Evolutionary conservation across 2,113 vertebrate genomes (phyloP).

Genomic region (Chaenocephalus aceratus): DNA sequence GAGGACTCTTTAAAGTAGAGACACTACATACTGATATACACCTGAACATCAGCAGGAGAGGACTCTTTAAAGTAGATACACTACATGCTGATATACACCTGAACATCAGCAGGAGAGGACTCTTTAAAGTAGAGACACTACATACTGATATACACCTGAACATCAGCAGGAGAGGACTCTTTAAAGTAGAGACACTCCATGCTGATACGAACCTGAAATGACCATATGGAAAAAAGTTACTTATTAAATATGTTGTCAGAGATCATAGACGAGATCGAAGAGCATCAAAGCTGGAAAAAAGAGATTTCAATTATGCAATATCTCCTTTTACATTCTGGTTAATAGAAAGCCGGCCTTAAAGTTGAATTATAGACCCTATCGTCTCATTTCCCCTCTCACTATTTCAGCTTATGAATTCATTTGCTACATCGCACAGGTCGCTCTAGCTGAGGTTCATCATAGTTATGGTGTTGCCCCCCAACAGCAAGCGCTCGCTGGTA

Average conservation of each 20-base stretch:
- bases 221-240: neutral
- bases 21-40: too few species aligned
- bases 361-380: conserved; percentile 8
- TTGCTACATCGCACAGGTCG: conserved; percentile 33
- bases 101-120: too few species aligned
- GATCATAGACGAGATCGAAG: neutral
- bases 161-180: too few species aligned
- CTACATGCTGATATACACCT: too few species aligned
- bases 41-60: too few species aligned
- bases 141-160: too few species aligned
- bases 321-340: conserved; percentile 3
- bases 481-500: conserved; percentile 21
- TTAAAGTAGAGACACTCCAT: too few species aligned
- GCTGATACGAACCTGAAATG: too few species aligned
- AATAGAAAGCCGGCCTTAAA: conserved; percentile 15
- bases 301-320: neutral
- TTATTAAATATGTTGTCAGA: neutral
- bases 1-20: too few species aligned
- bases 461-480: conserved; percentile 56
- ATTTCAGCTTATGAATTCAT: conserved; percentile 24
- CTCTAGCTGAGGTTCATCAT: conserved; percentile 35
- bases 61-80: too few species aligned
- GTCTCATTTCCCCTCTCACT: neutral
- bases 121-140: too few species aligned
- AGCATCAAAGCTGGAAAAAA: neutral